Base-by-base conservation (phyloP, 1,140 invertebrate genomes). In the Lordiphosa collinella region DNA sequence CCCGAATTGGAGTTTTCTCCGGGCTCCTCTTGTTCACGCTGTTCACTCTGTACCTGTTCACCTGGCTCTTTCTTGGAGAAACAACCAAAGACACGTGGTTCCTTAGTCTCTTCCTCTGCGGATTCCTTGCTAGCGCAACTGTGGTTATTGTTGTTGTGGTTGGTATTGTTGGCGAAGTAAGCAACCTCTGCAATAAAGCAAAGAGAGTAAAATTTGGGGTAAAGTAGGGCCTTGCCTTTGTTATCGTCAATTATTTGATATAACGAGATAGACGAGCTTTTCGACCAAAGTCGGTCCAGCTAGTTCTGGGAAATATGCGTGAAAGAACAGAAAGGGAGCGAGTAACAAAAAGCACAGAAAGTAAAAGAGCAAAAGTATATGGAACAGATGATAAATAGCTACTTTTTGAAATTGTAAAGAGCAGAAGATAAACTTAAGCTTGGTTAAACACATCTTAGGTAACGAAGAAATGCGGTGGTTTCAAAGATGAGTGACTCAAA, bases 151-250 rank as follows among this genome's bases (percentile, higher is more conserved):
- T 46, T 64, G 52, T 41, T 79, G 38, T 37, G 53, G 35, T 18
- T 56, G 31, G 65, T 71, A 63, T 73, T 82, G 75, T 75, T 87
- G 85, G 74, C 66, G 76, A 84, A 70, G 76, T 86, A 74, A 64
- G 86, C 82, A 68, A 88, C 86, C 80, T 84, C 86, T 88, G 86
- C 43, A 88, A 88, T 64, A 84, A 72, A 87, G 49, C 61, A 78
- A 67, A 69, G 49, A 72, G 49, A 86, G 61, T 55, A 82, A 55
- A 82, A 55, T 9, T 29, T 64, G 40, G 73, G 58, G 55, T 82
- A 63, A 66, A 80, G 70, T 65, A 58, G 65, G 59, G 22, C 71
- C 70, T 63, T 74, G 50, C 59, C 52, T 52, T 66, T 41, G 34
- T 29, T 38, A 49, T 32, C 18, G 18, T 22, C 18, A 22, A 22